These are phyloP conservation scores for Tupaia tana DNA, from an alignment of 2,113 vertebrate species.

Conservation along the genomic window DNA sequence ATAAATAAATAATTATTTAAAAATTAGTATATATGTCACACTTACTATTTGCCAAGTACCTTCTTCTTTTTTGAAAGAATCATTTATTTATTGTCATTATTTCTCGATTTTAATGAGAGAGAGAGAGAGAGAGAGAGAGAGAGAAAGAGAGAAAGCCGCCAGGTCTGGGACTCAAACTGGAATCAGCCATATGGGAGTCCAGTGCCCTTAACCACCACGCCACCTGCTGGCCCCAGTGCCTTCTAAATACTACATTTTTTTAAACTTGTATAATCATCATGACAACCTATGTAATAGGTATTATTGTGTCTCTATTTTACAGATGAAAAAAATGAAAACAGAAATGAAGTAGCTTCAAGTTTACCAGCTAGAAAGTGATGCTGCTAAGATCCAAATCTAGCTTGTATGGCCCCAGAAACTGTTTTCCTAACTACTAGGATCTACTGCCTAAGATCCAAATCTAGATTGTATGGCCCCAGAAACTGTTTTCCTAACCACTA, in stretches of 20 bases:
- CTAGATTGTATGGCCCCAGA: not conserved
- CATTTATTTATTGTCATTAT: too few relatives aligned
- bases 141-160: too few relatives aligned
- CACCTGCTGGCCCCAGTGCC: too few relatives aligned
- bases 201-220: too few relatives aligned
- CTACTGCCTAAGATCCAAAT: not conserved
- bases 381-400: not conserved
- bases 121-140: too few relatives aligned
- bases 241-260: not conserved
- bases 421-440: not conserved
- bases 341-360: not conserved
- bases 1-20: too few relatives aligned
- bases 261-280: not conserved
- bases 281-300: not conserved
- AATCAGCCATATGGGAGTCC: too few relatives aligned
- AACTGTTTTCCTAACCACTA: not conserved
- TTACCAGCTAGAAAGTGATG: not conserved
- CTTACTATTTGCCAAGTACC: not conserved
- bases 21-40: too few relatives aligned
- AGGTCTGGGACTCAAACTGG: too few relatives aligned
- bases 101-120: too few relatives aligned
- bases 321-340: slow-evolving; percentile 33
- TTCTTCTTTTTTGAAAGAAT: too few relatives aligned
- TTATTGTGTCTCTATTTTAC: not conserved
- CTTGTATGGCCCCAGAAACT: not conserved